These are phyloP conservation scores for Drosophila bunnanda DNA, from an alignment of 2,888 invertebrate species.

Conservation along the genomic window DNA sequence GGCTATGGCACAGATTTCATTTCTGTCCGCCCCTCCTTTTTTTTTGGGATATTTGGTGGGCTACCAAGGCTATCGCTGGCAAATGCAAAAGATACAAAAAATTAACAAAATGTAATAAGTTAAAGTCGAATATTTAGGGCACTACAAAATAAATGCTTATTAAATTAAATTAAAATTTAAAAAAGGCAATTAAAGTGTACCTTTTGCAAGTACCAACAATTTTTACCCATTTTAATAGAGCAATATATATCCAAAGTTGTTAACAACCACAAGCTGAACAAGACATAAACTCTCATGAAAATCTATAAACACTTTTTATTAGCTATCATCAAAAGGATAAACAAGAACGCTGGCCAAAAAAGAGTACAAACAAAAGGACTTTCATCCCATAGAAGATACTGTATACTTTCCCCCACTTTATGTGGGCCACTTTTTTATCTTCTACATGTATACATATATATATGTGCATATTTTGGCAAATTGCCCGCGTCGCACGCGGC, in stretches of 20 bases:
- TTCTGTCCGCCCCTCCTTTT: background rate
- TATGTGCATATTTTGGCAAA: slow-evolving; percentile 35
- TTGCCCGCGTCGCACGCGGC: slow-evolving; percentile 31
- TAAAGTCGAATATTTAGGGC: background rate
- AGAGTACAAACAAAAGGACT: background rate
- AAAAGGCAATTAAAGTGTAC: too few species aligned
- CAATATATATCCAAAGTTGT: background rate
- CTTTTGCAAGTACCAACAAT: background rate
- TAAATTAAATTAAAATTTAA: too few species aligned
- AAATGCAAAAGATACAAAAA: slow-evolving; percentile 14
- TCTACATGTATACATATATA: background rate
- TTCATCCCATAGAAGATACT: background rate
- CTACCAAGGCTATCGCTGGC: slow-evolving; percentile 24
- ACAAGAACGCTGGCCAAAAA: background rate
- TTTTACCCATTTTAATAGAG: background rate
- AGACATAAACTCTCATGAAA: background rate
- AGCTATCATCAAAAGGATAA: background rate
- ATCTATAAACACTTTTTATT: background rate
- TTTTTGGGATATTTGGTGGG: background rate
- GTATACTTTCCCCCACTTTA: background rate
- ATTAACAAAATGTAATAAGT: too few species aligned
- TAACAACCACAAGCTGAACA: background rate
- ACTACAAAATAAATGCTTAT: background rate
- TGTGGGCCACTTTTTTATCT: slow-evolving; percentile 13
- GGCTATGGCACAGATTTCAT: slow-evolving; percentile 10